A percentile compares a stretch with the other conserved stretches of the same genome.
phyloP scores from a whole-genome alignment of 2,888 invertebrate species.

The Mesoligia furuncula region DNA sequence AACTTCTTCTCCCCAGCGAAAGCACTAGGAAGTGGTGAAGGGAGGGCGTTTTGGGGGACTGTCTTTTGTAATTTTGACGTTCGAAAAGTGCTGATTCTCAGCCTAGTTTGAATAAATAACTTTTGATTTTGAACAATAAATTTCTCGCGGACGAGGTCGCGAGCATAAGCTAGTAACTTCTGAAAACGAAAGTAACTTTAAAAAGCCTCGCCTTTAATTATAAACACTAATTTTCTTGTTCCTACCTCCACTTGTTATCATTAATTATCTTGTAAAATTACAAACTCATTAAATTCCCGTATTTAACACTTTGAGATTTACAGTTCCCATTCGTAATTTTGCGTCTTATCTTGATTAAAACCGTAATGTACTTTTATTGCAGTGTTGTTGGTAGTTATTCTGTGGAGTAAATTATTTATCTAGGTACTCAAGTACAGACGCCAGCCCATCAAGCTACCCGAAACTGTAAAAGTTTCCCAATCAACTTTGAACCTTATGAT shows the following conservation, averaged over 20 bases:
- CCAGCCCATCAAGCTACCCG: too few species aligned
- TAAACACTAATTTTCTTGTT: neutral
- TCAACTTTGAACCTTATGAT: too few species aligned
- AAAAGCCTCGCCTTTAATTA: neutral
- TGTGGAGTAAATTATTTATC: conserved; percentile 29
- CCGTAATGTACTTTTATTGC: conserved; percentile 25
- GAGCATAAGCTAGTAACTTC: neutral
- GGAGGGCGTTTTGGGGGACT: too few species aligned
- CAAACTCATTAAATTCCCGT: conserved; percentile 31
- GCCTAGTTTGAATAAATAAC: too few species aligned
- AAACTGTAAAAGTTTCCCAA: too few species aligned
- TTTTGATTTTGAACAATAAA: too few species aligned
- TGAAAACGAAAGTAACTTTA: neutral
- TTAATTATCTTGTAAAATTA: conserved; percentile 27
- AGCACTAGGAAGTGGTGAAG: too few species aligned
- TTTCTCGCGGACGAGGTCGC: neutral
- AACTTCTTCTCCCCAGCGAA: too few species aligned
- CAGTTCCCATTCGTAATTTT: conserved; percentile 23
- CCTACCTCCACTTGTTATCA: neutral
- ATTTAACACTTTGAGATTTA: conserved; percentile 45
- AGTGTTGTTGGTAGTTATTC: conserved; percentile 33
- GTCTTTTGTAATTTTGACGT: too few species aligned
- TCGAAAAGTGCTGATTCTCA: too few species aligned
- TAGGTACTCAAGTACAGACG: too few species aligned
- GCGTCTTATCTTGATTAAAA: conserved; percentile 41